These are phyloP conservation scores for Aplysia californica DNA, from an alignment of 1,140 invertebrate species.

Conservation along the genomic window DNA sequence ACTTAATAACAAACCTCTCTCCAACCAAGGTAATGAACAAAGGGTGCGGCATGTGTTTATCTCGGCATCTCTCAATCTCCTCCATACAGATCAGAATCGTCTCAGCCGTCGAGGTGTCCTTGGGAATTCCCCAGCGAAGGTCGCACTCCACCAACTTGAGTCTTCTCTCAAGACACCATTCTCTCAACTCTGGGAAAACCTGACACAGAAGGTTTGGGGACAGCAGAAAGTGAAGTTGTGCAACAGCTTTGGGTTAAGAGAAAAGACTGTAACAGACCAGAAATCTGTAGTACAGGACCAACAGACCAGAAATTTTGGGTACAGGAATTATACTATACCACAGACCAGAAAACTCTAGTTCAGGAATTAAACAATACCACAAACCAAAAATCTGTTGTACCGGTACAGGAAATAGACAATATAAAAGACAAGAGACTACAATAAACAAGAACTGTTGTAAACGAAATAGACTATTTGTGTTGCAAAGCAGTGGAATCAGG, in stretches of 20 bases:
- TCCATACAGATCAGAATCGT: slow-evolving; percentile 63
- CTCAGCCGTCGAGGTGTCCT: slow-evolving; percentile 54
- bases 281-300: not conserved
- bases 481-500: too few species aligned
- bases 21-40: slow-evolving; percentile 63
- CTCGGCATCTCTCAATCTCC: slow-evolving; percentile 61
- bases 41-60: slow-evolving; percentile 53
- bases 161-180: slow-evolving; percentile 61
- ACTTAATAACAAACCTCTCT: too few species aligned
- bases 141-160: slow-evolving; percentile 64
- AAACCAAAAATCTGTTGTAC: too few species aligned
- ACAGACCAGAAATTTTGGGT: not conserved
- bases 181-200: slow-evolving; percentile 66
- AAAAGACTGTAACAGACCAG: not conserved
- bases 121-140: slow-evolving; percentile 66
- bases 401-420: too few species aligned
- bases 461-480: too few species aligned
- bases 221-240: not conserved
- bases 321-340: too few species aligned
- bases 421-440: too few species aligned
- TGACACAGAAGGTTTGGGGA: slow-evolving; percentile 10
- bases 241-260: not conserved
- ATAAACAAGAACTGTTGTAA: too few species aligned
- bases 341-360: not conserved
- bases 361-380: not conserved